Evolutionary conservation across 2,797 vertebrate species (phyloP).

Genomic region (Lepilemur ruficaudatus): DNA sequence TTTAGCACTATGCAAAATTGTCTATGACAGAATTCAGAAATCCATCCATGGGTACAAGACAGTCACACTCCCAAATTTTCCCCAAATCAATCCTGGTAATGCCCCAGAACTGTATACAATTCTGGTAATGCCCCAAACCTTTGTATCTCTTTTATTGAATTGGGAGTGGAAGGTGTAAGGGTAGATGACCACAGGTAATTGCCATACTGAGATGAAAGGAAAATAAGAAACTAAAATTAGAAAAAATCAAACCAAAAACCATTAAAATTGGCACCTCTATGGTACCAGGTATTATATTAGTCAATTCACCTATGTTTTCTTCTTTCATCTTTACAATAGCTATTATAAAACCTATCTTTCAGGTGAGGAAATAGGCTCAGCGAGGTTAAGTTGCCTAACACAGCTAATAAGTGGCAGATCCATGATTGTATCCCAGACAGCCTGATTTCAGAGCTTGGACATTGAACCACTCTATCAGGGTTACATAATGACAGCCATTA

Average conservation of each 20-base stretch:
- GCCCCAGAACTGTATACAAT: background rate
- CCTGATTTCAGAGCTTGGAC: slow-evolving; percentile 12
- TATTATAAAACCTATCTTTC: background rate
- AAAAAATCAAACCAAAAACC: background rate
- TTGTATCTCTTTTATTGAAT: background rate
- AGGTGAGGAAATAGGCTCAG: background rate
- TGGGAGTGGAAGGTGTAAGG: background rate
- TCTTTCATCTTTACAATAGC: slow-evolving; percentile 14
- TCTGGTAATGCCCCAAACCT: background rate
- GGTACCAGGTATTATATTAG: background rate
- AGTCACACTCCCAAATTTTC: background rate
- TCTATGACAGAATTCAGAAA: background rate
- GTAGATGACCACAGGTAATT: background rate
- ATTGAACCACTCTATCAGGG: background rate
- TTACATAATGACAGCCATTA: slow-evolving; percentile 37
- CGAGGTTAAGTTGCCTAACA: background rate
- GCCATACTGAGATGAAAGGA: background rate
- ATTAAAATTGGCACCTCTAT: background rate
- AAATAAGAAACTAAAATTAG: slow-evolving; percentile 23
- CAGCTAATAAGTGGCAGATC: background rate
- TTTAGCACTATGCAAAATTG: background rate
- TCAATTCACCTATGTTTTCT: slow-evolving; percentile 14
- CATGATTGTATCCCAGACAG: background rate
- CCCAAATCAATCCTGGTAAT: background rate
- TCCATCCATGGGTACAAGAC: background rate